These are phyloP conservation scores for Rhaphigaster nebulosa DNA, from an alignment of 2,888 invertebrate genomes.

Conservation along the genomic window DNA sequence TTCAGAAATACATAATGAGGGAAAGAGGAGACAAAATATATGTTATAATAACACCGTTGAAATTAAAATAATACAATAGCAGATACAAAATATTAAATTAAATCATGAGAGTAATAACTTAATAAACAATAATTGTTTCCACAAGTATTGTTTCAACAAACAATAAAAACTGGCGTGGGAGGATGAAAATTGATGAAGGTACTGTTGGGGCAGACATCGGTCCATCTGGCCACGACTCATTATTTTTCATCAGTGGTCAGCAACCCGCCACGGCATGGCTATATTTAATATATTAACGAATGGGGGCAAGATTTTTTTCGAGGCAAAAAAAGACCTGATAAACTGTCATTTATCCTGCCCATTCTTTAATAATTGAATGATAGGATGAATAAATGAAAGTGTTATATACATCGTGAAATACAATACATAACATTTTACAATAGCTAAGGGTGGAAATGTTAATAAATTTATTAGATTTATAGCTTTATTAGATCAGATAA, in stretches of 20 bases:
- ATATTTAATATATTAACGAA: not conserved
- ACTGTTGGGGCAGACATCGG: conserved; percentile 15
- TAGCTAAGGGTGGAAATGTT: no score
- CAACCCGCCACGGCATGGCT: not conserved
- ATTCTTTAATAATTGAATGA: not conserved
- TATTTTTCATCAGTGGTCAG: conserved; percentile 45
- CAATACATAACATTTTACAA: no score
- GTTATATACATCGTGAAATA: no score
- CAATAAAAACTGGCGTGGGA: conserved; percentile 1
- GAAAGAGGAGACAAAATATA: no score
- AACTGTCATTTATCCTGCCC: not conserved
- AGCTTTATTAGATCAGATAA: no score
- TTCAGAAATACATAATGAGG: no score
- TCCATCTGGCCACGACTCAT: not conserved
- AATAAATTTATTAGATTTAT: no score
- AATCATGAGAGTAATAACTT: not conserved
- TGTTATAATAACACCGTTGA: not conserved
- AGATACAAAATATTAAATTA: not conserved
- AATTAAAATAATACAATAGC: not conserved
- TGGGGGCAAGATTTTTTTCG: not conserved
- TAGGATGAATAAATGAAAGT: not conserved
- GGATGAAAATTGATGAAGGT: conserved; percentile 36
- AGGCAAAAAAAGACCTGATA: not conserved
- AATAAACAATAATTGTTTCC: not conserved
- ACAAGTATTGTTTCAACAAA: not conserved